A percentile compares a stretch with the other conserved stretches of the same genome.
phyloP scores from a whole-genome alignment of 2,888 invertebrate genomes.

The Plebejus anna region DNA sequence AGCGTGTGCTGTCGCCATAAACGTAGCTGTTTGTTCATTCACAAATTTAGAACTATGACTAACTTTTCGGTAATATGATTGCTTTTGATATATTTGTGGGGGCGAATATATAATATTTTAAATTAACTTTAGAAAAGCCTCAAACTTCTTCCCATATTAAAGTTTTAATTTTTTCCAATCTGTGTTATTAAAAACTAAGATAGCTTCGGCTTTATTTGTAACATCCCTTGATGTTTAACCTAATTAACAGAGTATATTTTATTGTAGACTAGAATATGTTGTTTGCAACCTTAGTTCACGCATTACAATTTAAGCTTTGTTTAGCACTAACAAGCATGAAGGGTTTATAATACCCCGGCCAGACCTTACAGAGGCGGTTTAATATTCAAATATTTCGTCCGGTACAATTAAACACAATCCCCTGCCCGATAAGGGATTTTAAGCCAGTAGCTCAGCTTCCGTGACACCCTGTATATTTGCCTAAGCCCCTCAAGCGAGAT shows the following conservation, averaged over 20 bases:
- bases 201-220: no score
- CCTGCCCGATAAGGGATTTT: slow-evolving; percentile 33
- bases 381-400: slow-evolving; percentile 24
- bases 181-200: no score
- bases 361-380: background rate
- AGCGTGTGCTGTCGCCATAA: background rate
- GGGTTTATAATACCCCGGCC: background rate
- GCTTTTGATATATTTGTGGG: background rate
- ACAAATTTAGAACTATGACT: slow-evolving; percentile 4
- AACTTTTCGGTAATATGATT: slow-evolving; percentile 3
- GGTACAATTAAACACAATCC: slow-evolving; percentile 26
- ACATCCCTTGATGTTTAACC: no score
- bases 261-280: no score
- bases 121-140: no score
- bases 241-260: no score
- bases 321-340: background rate
- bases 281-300: no score
- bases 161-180: no score
- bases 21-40: background rate
- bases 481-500: slow-evolving; percentile 65
- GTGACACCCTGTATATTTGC: slow-evolving; percentile 70
- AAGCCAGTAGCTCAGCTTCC: slow-evolving; percentile 54
- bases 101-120: no score
- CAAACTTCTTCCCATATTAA: no score
- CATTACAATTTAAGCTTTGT: no score